Base-by-base conservation (phyloP, 1,140 invertebrate genomes). In the Drosophila athabasca region DNA sequence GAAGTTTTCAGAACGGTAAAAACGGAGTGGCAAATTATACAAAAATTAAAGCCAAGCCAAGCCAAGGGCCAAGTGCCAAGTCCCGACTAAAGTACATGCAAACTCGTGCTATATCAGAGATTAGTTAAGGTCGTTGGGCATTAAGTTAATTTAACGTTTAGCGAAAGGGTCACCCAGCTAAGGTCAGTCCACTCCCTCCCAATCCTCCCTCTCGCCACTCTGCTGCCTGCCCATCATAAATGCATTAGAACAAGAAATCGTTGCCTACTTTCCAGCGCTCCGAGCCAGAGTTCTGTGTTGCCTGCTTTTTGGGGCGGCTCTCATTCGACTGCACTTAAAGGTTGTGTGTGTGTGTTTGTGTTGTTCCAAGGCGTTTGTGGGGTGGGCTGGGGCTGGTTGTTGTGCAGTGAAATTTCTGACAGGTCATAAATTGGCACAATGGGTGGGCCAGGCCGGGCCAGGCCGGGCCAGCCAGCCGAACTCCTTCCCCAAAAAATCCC, bases 341-440 rank as follows among this genome's bases (percentile, higher is more conserved):
- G 35, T 13, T 39, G 1, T 26, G 9, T 17, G 7, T 31, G 35
- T 39, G 31, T 24, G 11, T 41, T 11, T 15, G 17, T 19, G 6
- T 50, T 61, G 62, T 54, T 45, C 2, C 52, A 44, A 62, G 52
- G 45, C 44, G 22, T 51, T 76, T 46, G 44, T 51, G 62, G 26
- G 58, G 48, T 26, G 39, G 62, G 13, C 13, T 17, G 22, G 13
- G 22, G 5, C 15, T 17, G 29, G 17, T 35, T 29, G 62, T 68
- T 52, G 65, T 54, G 45, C 60, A 71, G 69, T 76, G 73, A 75
- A 80, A 85, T 78, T 85, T 85, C 69, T 85, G 81, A 85, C 81
- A 85, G 77, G 62, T 65, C 78, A 87, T 85, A 85, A 85, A 85
- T 85, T 87, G 81, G 78, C 62, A 79, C 65, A 68, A 44, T 60